phyloP scores from a whole-genome alignment of 64 coral and sea anemone genomes.

The Montipora foliosa region DNA sequence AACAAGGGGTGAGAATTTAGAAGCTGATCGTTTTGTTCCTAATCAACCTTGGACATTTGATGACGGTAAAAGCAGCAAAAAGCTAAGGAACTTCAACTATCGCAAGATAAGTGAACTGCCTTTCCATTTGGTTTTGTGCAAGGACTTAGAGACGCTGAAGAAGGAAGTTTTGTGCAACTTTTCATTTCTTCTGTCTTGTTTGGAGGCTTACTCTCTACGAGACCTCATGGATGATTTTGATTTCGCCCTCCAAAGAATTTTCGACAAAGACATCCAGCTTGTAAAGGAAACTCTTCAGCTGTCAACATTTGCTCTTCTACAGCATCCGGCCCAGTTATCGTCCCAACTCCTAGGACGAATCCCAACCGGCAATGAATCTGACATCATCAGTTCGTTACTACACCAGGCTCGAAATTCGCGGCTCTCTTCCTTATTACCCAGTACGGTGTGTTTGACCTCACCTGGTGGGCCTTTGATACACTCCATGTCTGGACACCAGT shows the following conservation, averaged over 20 bases:
- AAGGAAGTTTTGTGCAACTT: conserved; percentile 61
- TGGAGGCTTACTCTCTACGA: conserved; percentile 61
- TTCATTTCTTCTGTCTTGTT: conserved; percentile 40
- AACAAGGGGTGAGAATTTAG: not conserved
- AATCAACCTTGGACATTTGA: conserved; percentile 59
- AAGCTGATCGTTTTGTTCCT: conserved; percentile 57
- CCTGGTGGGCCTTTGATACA: conserved; percentile 85
- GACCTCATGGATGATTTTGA: conserved; percentile 87
- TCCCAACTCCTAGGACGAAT: conserved; percentile 74
- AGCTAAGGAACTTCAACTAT: conserved; percentile 51
- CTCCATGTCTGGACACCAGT: conserved; percentile 74
- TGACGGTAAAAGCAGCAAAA: conserved; percentile 9
- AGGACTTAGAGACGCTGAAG: conserved; percentile 41
- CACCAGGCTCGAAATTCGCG: conserved; percentile 32
- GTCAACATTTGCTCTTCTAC: conserved; percentile 74
- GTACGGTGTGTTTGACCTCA: conserved; percentile 76
- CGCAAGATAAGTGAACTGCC: conserved; percentile 72
- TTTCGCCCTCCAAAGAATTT: conserved; percentile 60
- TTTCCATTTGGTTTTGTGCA: conserved; percentile 44
- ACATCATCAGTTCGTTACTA: conserved; percentile 14
- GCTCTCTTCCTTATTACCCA: conserved; percentile 60
- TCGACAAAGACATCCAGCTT: conserved; percentile 70
- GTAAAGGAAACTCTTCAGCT: conserved; percentile 91
- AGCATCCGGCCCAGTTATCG: conserved; percentile 76
- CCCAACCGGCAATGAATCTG: not conserved